These are phyloP conservation scores for Mylabris sibirica DNA, from an alignment of 2,888 invertebrate species.

Conservation along the genomic window DNA sequence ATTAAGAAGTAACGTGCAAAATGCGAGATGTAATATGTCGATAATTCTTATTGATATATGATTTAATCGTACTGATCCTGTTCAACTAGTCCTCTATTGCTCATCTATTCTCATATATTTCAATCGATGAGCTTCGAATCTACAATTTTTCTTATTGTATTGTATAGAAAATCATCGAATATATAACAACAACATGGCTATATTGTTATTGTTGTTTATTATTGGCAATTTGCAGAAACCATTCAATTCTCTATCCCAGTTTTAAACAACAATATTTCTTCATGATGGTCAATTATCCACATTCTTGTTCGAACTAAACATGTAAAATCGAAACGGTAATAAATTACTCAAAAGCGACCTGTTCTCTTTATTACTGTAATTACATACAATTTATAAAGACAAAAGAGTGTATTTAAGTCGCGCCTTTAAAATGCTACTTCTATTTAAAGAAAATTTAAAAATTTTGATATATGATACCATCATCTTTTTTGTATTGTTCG, in stretches of 20 bases:
- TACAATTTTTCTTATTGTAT: no score
- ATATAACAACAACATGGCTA: no score
- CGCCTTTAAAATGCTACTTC: constrained; percentile 8
- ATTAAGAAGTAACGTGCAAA: constrained; percentile 14
- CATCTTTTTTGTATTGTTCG: background rate
- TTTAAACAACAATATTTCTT: constrained; percentile 14
- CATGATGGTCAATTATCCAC: constrained; percentile 29
- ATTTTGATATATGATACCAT: constrained; percentile 1
- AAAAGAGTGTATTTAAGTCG: constrained; percentile 28
- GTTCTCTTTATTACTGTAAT: constrained; percentile 31
- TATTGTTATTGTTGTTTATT: constrained; percentile 1
- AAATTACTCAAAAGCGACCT: constrained; percentile 32
- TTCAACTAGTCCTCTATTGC: background rate
- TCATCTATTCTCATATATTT: no score
- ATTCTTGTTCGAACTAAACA: constrained; percentile 24
- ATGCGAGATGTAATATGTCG: constrained; percentile 21
- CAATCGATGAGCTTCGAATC: no score
- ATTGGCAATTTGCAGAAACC: constrained; percentile 10
- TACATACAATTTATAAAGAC: constrained; percentile 34
- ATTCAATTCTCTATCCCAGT: constrained; percentile 1
- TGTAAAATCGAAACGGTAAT: constrained; percentile 25
- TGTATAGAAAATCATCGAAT: no score
- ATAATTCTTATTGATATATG: constrained; percentile 20
- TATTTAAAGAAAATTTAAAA: constrained; percentile 29
- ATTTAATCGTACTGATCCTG: constrained; percentile 6